Evolutionary conservation across 1,140 invertebrate species (phyloP).

Genomic region (Drosophila sulfurigaster): DNA sequence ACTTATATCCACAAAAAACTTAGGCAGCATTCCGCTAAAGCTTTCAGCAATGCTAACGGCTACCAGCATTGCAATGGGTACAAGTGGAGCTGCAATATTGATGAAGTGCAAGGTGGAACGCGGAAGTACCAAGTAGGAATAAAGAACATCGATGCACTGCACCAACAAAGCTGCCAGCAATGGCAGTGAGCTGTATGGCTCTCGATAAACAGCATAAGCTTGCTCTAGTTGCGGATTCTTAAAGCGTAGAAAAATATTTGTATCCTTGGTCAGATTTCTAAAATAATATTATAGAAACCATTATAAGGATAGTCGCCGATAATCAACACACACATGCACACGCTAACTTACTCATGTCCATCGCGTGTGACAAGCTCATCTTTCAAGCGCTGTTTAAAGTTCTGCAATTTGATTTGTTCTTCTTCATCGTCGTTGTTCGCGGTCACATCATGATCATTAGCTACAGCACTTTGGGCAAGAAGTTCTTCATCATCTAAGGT

Average conservation of each 20-base stretch:
- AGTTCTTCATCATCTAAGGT: constrained; percentile 75
- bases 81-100: constrained; percentile 85
- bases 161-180: constrained; percentile 88
- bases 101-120: constrained; percentile 84
- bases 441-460: constrained; percentile 48
- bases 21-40: constrained; percentile 85
- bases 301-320: neutral
- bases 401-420: constrained; percentile 87
- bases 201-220: constrained; percentile 88
- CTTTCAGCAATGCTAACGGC: constrained; percentile 86
- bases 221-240: constrained; percentile 88
- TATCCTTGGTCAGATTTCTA: constrained; percentile 89
- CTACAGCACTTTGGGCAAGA: constrained; percentile 54
- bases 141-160: constrained; percentile 86
- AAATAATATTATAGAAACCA: neutral
- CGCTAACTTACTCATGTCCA: constrained; percentile 88
- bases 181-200: constrained; percentile 89
- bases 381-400: constrained; percentile 90
- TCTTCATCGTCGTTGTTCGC: constrained; percentile 73
- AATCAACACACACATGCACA: neutral
- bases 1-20: constrained; percentile 85
- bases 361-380: constrained; percentile 93
- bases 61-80: constrained; percentile 85
- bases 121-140: constrained; percentile 87
- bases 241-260: constrained; percentile 88